phyloP scores from a whole-genome alignment of 2,888 invertebrate genomes.

The Lissocephala sabroskyi region DNA sequence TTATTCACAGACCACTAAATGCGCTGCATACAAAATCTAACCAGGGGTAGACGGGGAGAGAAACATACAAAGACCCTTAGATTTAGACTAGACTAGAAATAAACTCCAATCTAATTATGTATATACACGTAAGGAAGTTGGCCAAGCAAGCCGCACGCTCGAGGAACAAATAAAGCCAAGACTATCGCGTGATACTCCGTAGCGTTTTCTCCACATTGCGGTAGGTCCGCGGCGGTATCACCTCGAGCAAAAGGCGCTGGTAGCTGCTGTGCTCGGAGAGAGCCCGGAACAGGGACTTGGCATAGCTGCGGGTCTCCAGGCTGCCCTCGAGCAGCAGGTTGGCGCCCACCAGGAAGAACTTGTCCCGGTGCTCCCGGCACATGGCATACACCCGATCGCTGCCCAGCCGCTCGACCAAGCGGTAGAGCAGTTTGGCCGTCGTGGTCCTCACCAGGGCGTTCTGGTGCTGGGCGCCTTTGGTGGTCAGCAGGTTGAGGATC shows the following conservation, averaged over 20 bases:
- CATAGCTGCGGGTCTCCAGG: slow-evolving; percentile 87
- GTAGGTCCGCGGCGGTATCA: slow-evolving; percentile 84
- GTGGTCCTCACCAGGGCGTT: slow-evolving; percentile 90
- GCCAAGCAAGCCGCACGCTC: no score
- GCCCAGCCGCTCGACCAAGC: slow-evolving; percentile 82
- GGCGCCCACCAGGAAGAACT: slow-evolving; percentile 85
- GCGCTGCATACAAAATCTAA: not conserved
- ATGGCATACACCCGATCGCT: slow-evolving; percentile 81
- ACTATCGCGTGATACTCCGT: slow-evolving; percentile 58
- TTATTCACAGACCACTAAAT: no score
- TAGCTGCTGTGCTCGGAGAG: slow-evolving; percentile 84
- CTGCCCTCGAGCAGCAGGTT: slow-evolving; percentile 89
- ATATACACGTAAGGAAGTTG: no score
- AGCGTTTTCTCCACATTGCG: slow-evolving; percentile 89
- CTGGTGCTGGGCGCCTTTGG: slow-evolving; percentile 85
- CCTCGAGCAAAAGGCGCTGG: slow-evolving; percentile 82
- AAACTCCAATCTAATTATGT: no score
- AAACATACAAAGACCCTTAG: no score
- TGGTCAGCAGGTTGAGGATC: slow-evolving; percentile 78
- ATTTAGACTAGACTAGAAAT: no score
- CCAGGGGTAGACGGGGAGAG: no score
- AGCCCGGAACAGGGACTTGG: slow-evolving; percentile 83
- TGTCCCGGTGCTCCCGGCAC: slow-evolving; percentile 84
- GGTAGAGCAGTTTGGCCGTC: slow-evolving; percentile 83
- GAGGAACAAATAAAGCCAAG: no score